These are phyloP conservation scores for Spinus olivaceus DNA, from an alignment of 2,797 vertebrate species.

Conservation along the genomic window DNA sequence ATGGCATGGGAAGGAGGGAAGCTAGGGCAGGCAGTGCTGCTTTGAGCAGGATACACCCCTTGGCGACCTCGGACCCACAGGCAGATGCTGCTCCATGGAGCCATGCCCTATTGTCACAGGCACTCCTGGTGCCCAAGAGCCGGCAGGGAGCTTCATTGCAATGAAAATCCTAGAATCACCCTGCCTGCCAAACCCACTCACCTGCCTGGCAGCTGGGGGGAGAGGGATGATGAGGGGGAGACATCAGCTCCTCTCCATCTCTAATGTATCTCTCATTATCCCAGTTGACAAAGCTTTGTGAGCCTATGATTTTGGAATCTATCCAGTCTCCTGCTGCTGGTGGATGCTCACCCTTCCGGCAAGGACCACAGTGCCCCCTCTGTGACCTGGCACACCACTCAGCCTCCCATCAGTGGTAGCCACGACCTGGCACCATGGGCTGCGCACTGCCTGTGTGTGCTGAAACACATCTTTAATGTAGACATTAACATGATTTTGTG, in stretches of 20 bases:
- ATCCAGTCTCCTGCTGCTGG: not conserved
- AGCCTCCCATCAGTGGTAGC: fast-evolving
- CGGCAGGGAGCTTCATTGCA: not conserved
- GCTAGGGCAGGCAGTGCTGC: not conserved
- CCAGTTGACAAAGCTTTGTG: not conserved
- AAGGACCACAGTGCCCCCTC: not conserved
- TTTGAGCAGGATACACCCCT: not conserved
- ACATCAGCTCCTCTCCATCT: not conserved
- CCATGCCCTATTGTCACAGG: not conserved
- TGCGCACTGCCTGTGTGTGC: not conserved
- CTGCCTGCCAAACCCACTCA: not conserved
- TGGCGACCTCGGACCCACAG: not conserved
- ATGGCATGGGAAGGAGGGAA: not conserved
- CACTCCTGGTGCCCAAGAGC: not conserved
- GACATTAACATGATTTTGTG: not conserved
- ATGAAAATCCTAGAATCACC: not conserved
- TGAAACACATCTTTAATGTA: not conserved
- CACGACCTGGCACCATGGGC: fast-evolving
- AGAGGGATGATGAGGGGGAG: not conserved
- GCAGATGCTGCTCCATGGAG: not conserved
- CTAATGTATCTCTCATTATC: not conserved
- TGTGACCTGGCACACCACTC: not conserved
- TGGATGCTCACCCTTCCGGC: not conserved
- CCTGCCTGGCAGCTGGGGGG: not conserved
- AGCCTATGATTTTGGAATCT: not conserved